Conservation (phyloP, 2,888 invertebrate species). For the Priapulus caudatus region DNA sequence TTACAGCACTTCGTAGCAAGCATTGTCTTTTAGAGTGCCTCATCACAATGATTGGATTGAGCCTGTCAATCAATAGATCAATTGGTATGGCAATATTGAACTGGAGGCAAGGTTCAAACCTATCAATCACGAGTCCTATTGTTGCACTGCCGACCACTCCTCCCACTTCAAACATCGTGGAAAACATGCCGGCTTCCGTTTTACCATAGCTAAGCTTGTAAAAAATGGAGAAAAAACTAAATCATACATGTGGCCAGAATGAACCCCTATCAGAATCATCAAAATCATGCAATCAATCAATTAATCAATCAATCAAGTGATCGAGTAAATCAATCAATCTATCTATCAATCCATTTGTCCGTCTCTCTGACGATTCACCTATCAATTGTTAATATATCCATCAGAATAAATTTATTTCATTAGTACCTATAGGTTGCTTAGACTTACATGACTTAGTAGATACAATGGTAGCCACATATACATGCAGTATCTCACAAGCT, state of each 20-base stretch:
- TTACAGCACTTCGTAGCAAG: no score
- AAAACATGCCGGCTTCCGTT: conserved; percentile 39
- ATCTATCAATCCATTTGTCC: no score
- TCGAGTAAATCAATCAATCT: background rate
- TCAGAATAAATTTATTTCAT: no score
- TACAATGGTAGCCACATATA: conserved; percentile 44
- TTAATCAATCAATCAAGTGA: no score
- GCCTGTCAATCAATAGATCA: background rate
- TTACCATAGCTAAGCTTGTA: conserved; percentile 37
- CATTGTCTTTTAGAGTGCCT: background rate
- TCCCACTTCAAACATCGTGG: conserved; percentile 43
- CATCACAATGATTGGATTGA: background rate
- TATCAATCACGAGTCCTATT: conserved; percentile 39
- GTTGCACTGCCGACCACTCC: conserved; percentile 40
- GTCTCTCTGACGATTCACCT: no score
- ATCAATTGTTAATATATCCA: no score
- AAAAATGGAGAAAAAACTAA: conserved; percentile 14
- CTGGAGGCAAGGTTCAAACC: no score
- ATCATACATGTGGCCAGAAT: no score
- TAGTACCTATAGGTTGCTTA: no score
- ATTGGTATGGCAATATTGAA: no score
- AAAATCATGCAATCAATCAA: no score
- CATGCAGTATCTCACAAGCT: conserved; percentile 42
- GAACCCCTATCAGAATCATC: no score
- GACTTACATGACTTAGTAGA: conserved; percentile 33